Evolutionary conservation across 37 sponge, comb jelly and placozoan species (phyloP), one percentile per base, ranked within the genome.

Genomic region (Amphimedon queenslandica): DNA sequence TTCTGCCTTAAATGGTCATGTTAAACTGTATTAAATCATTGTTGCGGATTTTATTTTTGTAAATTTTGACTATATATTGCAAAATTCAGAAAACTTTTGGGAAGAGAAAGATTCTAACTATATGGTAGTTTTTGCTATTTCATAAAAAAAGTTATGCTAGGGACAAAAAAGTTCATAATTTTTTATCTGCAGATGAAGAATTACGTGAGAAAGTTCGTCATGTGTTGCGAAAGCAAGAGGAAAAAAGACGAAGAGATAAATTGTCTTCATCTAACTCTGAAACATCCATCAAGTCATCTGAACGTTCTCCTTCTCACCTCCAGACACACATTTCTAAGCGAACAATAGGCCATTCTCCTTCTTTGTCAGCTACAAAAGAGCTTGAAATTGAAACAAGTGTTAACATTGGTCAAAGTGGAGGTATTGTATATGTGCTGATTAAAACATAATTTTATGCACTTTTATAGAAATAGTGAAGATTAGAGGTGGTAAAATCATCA

Each of bases 131-230:
- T n/a, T n/a, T n/a, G n/a, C n/a, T n/a, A n/a, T n/a, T n/a, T n/a
- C n/a, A n/a, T n/a, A n/a, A n/a, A n/a, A n/a, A n/a, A n/a, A n/a
- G n/a, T n/a, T n/a, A n/a, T n/a, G n/a, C n/a, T n/a, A n/a, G n/a
- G n/a, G n/a, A n/a, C n/a, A n/a, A n/a, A n/a, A n/a, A n/a, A n/a
- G n/a, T n/a, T n/a, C n/a, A n/a, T n/a, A n/a, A n/a, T n/a, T n/a
- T n/a, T n/a, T n/a, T n/a, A n/a, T n/a, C n/a, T n/a, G 13, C 30
- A 77, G 85, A 85, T 57, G 69, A 78, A 69, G 79, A 56, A 8
- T 73, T 85, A 5, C 58, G 55, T 2, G 63, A 40, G 4, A 65
- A 67, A 42, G 80, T 85, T 1, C 16, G 67, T 1, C 23, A 55
- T 18, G 30, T 78, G n/a, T 36, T 85, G 10, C 51, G 69, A 0